Evolutionary conservation across 2,888 invertebrate species (phyloP).

Genomic region (Trichacis sp.): DNA sequence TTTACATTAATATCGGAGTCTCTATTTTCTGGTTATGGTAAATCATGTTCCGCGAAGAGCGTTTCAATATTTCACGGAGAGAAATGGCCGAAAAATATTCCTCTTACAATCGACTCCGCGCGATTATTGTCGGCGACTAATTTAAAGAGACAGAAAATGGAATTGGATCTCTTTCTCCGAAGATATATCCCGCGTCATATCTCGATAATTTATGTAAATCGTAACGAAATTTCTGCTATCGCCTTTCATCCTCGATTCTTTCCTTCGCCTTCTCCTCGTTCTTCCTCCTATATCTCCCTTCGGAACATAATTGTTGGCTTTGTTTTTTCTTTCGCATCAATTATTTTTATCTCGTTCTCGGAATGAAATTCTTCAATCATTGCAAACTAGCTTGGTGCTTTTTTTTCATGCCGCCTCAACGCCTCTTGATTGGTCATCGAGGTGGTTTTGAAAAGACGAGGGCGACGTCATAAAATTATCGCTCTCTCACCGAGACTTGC

Average conservation of each 20-base stretch:
- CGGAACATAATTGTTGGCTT: not conserved
- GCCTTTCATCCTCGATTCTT: not conserved
- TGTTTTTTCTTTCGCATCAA: not conserved
- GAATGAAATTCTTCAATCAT: not conserved
- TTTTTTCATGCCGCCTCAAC: not conserved
- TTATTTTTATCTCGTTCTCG: not conserved
- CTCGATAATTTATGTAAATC: slow-evolving; percentile 11
- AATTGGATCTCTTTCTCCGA: slow-evolving; percentile 10
- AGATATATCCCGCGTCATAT: slow-evolving; percentile 3
- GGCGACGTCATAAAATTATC: slow-evolving; percentile 9
- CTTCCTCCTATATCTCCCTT: not conserved
- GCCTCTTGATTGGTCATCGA: not conserved
- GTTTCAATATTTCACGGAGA: no score
- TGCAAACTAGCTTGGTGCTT: not conserved
- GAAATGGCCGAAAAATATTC: no score
- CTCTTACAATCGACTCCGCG: no score
- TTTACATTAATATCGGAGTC: no score
- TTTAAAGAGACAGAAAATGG: slow-evolving; percentile 12
- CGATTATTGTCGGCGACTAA: slow-evolving; percentile 10
- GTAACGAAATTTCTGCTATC: slow-evolving; percentile 6
- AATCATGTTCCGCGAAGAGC: no score
- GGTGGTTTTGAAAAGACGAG: not conserved
- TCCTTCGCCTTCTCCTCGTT: not conserved
- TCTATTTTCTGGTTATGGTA: no score
- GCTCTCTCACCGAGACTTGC: slow-evolving; percentile 1